phyloP scores from a whole-genome alignment of 64 coral and sea anemone genomes.

The Stylophora pistillata region DNA sequence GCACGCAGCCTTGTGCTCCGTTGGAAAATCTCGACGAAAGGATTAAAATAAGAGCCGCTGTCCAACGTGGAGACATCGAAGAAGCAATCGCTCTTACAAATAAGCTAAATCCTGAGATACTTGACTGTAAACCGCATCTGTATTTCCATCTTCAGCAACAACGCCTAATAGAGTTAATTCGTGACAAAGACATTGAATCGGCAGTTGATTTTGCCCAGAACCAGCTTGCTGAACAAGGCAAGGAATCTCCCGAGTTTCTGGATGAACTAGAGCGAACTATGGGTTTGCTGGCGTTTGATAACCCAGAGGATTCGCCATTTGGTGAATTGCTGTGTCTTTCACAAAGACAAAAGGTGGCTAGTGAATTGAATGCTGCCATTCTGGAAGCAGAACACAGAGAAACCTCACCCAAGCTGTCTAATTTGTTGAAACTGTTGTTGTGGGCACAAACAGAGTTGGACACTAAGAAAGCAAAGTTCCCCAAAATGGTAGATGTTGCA shows the following conservation, averaged over 20 bases:
- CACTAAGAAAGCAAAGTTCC: constrained; percentile 90
- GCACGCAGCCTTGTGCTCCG: constrained; percentile 82
- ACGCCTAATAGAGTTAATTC: constrained; percentile 96
- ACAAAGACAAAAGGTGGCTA: constrained; percentile 98
- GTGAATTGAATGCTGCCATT: constrained; percentile 99
- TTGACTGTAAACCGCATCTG: constrained; percentile 89
- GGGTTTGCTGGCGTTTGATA: constrained; percentile 96
- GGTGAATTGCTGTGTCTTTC: constrained; percentile 84
- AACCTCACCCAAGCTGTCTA: constrained; percentile 87
- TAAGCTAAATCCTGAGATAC: constrained; percentile 95
- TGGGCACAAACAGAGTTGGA: constrained; percentile 97
- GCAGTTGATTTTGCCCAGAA: constrained; percentile 98
- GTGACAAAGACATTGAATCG: constrained; percentile 96
- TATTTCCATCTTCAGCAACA: constrained; percentile 99
- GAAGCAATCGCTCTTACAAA: constrained; percentile 93
- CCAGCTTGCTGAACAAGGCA: constrained; percentile 92
- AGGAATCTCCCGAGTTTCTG: constrained; percentile 86
- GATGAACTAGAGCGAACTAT: constrained; percentile 97
- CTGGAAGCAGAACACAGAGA: constrained; percentile 87
- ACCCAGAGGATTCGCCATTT: constrained; percentile 94
- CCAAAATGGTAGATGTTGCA: constrained; percentile 88
- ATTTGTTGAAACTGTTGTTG: constrained; percentile 87
- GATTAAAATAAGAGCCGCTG: constrained; percentile 94
- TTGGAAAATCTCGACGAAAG: constrained; percentile 89
- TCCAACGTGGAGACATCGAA: constrained; percentile 90